phyloP scores from a whole-genome alignment of 2,113 vertebrate genomes.

The Odobenus rosmarus region DNA sequence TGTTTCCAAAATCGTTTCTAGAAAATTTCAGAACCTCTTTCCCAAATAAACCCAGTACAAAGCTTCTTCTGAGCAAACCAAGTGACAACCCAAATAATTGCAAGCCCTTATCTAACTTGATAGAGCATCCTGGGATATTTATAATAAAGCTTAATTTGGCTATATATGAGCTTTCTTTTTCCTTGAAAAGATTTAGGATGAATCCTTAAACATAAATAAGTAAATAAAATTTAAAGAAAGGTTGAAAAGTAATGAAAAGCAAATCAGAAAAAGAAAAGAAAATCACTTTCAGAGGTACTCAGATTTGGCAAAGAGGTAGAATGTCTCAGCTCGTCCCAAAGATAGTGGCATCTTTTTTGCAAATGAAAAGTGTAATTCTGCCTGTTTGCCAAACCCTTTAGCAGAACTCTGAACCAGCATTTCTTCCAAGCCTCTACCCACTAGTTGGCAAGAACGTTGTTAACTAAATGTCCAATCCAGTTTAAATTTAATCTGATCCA shows the following conservation, averaged over 20 bases:
- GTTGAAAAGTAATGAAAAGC: not conserved
- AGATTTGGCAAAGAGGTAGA: not conserved
- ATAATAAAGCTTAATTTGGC: not conserved
- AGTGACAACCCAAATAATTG: not conserved
- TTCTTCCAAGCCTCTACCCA: not conserved
- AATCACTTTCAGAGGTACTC: not conserved
- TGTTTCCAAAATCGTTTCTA: not conserved
- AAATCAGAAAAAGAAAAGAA: slow-evolving; percentile 1
- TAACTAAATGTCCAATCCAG: not conserved
- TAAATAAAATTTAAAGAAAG: not conserved
- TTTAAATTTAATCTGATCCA: not conserved
- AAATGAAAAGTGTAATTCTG: not conserved
- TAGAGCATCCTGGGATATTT: not conserved
- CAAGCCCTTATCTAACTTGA: not conserved
- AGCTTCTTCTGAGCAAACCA: not conserved
- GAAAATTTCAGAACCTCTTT: not conserved
- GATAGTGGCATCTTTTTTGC: not conserved
- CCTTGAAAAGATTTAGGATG: not conserved
- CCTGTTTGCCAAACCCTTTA: not conserved
- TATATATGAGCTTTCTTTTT: slow-evolving; percentile 17
- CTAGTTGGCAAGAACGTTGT: not conserved
- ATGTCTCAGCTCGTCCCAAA: not conserved
- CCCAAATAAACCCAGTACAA: not conserved
- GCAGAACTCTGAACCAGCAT: not conserved
- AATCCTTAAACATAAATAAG: not conserved